Base-by-base conservation (phyloP, 2,113 vertebrate species). In the Xiphophorus hellerii region DNA sequence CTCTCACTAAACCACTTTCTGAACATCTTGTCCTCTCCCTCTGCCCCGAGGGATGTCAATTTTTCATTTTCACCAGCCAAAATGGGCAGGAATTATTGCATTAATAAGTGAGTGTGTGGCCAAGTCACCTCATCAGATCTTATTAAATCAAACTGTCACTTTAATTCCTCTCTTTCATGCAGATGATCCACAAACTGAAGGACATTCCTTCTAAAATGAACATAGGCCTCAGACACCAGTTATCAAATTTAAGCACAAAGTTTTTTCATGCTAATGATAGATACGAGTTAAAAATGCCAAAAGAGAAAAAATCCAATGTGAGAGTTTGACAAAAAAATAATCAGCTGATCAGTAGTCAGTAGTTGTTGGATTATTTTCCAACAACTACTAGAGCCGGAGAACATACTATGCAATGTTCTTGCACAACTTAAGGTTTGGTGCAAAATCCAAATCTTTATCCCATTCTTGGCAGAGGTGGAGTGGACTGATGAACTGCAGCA, bases 31-130 rank as follows among this genome's bases (percentile, higher is more conserved):
- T 75, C 66, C 78, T 73, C 29, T 22, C 69, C 76, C 67, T 66
- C 73, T 29, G 68, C 71, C 58, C 33, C 39, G 4, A 66, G 93
- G 91, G 94, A 94, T 95, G 95, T 95, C 95, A 94, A 73, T 78
- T 58, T 64, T 92, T 95, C 93, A 91, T 94, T 94, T 93, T 93
- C 93, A 93, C 85, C 91, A 83, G 95, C 95, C 96, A 95, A 96
- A 96, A 96, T 92, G 93, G 95, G 95, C 92, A 96, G 94, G 95
- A 96, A 97, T 96, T 94, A 96, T 96, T 97, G 95, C 96, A 97
- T 97, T 97, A 98, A 98, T 98, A 97, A 98, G 94, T 96, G 74
- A 86, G 81, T 65, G 84, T 94, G 91, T 92, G 94, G 95, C 95
- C 62, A 79, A 77, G 88, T 87, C 88, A 80, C 83, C 85, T 93